These are phyloP conservation scores for Drosophila yakuba DNA, from an alignment of 1,140 invertebrate genomes.

Conservation along the genomic window DNA sequence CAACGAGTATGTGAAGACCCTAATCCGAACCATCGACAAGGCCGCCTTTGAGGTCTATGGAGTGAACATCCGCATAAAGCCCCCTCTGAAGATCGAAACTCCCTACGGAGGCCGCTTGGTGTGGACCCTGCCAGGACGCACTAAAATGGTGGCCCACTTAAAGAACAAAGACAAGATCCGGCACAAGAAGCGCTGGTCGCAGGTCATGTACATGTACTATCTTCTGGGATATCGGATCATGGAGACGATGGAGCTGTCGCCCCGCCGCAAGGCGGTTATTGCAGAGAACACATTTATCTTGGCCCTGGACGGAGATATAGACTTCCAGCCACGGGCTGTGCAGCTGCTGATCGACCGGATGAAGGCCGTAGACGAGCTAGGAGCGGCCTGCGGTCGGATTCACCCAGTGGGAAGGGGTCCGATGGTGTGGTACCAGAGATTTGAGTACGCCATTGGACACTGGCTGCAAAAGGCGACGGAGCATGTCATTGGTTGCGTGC, in stretches of 20 bases:
- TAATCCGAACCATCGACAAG: slow-evolving; percentile 91
- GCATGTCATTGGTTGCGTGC: slow-evolving; percentile 94
- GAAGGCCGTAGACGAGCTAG: slow-evolving; percentile 95
- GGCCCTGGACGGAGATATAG: slow-evolving; percentile 97
- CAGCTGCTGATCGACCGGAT: slow-evolving; percentile 94
- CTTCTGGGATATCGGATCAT: slow-evolving; percentile 93
- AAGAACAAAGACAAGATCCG: slow-evolving; percentile 96
- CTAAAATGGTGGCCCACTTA: slow-evolving; percentile 93
- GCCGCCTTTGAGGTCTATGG: slow-evolving; percentile 91
- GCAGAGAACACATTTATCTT: slow-evolving; percentile 95
- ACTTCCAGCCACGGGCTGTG: slow-evolving; percentile 95
- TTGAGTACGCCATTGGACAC: slow-evolving; percentile 96
- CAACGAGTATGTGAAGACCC: slow-evolving; percentile 92
- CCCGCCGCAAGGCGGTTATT: slow-evolving; percentile 89
- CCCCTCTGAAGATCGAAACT: slow-evolving; percentile 91
- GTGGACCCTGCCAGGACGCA: slow-evolving; percentile 94
- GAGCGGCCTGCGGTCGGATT: slow-evolving; percentile 96
- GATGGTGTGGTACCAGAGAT: slow-evolving; percentile 97
- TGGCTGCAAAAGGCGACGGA: slow-evolving; percentile 98
- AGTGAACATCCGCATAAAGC: slow-evolving; percentile 88
- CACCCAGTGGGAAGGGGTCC: slow-evolving; percentile 95
- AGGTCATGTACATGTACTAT: slow-evolving; percentile 98
- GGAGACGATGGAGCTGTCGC: slow-evolving; percentile 89
- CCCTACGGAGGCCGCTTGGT: slow-evolving; percentile 95
- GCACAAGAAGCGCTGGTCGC: slow-evolving; percentile 93